Percentiles rank a stretch among this genome's conserved stretches.
Evolutionary conservation across 1,140 invertebrate species (phyloP).

Genomic region (Onthophagus taurus): DNA sequence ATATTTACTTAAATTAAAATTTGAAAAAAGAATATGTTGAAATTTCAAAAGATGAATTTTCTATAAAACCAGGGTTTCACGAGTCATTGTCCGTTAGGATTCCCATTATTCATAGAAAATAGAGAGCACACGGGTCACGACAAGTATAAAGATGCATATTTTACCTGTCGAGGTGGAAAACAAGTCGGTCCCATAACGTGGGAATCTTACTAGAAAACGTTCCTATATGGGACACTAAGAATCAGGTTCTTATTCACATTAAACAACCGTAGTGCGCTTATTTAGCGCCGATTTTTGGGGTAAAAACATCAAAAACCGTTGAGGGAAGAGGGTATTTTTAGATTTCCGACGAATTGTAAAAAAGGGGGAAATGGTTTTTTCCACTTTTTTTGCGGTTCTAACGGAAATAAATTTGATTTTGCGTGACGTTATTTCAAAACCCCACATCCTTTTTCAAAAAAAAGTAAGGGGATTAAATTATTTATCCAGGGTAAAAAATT

Average conservation of each 20-base stretch:
- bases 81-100: slow-evolving; percentile 8
- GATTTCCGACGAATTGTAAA: neutral
- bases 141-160: slow-evolving; percentile 12
- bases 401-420: slow-evolving; percentile 12
- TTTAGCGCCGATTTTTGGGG: too few species aligned
- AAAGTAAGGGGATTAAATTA: too few species aligned
- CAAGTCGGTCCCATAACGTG: slow-evolving; percentile 11
- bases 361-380: neutral
- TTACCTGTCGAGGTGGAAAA: slow-evolving; percentile 13
- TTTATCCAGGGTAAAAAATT: too few species aligned
- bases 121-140: slow-evolving; percentile 7
- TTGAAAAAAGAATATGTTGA: too few species aligned
- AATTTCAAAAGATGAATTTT: slow-evolving; percentile 12
- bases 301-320: too few species aligned
- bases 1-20: too few species aligned
- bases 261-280: too few species aligned
- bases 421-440: slow-evolving; percentile 5
- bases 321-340: too few species aligned
- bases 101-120: slow-evolving; percentile 8
- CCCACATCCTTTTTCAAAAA: slow-evolving; percentile 4
- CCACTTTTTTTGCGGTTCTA: slow-evolving; percentile 4
- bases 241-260: slow-evolving; percentile 11
- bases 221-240: slow-evolving; percentile 3
- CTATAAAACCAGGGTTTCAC: too few species aligned
- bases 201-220: slow-evolving; percentile 11